Conservation (phyloP, 2,888 invertebrate genomes). For the Thecophora atra region DNA sequence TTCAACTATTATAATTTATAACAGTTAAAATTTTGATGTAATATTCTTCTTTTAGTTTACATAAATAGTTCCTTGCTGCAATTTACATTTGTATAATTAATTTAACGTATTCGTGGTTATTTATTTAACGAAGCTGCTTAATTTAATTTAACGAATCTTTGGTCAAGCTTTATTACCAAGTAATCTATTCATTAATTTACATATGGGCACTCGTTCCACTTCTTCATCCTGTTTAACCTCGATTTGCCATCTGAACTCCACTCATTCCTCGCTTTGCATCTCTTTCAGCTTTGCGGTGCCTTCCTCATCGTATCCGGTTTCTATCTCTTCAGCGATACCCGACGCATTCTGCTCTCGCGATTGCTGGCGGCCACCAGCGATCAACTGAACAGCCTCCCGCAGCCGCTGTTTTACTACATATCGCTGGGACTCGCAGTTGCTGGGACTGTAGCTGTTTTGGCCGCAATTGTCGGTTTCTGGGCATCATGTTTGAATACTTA, state of each 20-base stretch:
- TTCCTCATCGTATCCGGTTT: constrained; percentile 77
- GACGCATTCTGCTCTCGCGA: constrained; percentile 77
- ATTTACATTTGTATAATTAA: too few relatives aligned
- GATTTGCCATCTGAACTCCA: not conserved
- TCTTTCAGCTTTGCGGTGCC: constrained; percentile 76
- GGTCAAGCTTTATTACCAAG: too few relatives aligned
- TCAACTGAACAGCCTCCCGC: constrained; percentile 69
- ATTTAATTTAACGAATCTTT: too few relatives aligned
- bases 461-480: constrained; percentile 83
- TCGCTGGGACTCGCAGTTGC: constrained; percentile 76
- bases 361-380: constrained; percentile 72
- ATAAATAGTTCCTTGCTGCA: too few relatives aligned
- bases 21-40: too few relatives aligned
- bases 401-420: constrained; percentile 81
- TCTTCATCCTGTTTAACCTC: constrained; percentile 7
- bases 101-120: too few relatives aligned
- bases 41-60: too few relatives aligned
- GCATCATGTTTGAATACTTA: constrained; percentile 81
- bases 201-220: not conserved
- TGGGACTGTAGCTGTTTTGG: constrained; percentile 75
- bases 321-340: constrained; percentile 76
- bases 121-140: too few relatives aligned
- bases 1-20: too few relatives aligned
- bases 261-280: not conserved
- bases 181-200: too few relatives aligned